These are phyloP conservation scores for Drosophila mayaguana DNA, from an alignment of 2,888 invertebrate species.

Conservation along the genomic window DNA sequence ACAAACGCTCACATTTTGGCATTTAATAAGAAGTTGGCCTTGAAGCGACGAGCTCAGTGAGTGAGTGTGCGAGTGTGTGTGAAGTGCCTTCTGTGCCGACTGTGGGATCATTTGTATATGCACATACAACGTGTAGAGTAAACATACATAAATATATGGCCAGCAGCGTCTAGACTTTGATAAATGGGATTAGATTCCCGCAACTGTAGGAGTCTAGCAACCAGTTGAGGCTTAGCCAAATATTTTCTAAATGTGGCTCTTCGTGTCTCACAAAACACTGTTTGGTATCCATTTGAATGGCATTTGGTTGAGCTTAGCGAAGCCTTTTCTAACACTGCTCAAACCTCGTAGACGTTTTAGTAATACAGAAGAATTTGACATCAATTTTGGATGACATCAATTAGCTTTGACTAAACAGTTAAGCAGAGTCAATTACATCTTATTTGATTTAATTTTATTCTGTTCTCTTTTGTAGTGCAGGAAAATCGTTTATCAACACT, in stretches of 20 bases:
- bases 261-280: background rate
- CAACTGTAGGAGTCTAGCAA: constrained; percentile 39
- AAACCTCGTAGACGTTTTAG: no score
- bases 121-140: constrained; percentile 11
- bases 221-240: constrained; percentile 37
- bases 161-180: constrained; percentile 66
- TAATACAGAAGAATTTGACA: no score
- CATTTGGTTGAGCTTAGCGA: background rate
- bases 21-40: constrained; percentile 80
- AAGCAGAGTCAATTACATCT: background rate
- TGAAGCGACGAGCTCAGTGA: constrained; percentile 64
- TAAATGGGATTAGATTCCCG: constrained; percentile 59
- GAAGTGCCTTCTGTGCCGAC: constrained; percentile 19
- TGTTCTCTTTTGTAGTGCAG: no score
- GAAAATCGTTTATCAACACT: no score
- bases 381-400: no score
- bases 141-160: constrained; percentile 18
- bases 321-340: background rate
- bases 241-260: constrained; percentile 2
- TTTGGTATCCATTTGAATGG: constrained; percentile 5
- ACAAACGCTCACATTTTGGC: constrained; percentile 72
- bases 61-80: constrained; percentile 12
- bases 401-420: background rate
- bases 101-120: constrained; percentile 33
- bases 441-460: no score